These are phyloP conservation scores for Hemibagrus wyckioides DNA, from an alignment of 2,113 vertebrate genomes.

Conservation along the genomic window DNA sequence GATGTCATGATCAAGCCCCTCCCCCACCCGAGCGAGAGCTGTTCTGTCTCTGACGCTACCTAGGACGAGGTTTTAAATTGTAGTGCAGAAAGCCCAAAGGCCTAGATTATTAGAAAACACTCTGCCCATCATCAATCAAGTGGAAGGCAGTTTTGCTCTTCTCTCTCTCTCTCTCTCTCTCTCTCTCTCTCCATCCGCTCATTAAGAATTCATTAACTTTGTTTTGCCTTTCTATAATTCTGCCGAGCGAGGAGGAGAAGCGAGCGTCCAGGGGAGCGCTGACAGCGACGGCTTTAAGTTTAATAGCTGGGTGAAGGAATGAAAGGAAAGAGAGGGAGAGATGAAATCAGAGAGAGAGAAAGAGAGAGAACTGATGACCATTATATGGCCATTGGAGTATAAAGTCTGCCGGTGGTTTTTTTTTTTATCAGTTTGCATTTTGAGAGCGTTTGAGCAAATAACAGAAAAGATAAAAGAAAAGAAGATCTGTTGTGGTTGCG, in stretches of 20 bases:
- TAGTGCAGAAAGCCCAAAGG: conserved; percentile 28
- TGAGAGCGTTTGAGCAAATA: not conserved
- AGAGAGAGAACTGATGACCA: conserved; percentile 7
- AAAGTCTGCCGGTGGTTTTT: not conserved
- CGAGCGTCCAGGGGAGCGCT: conserved; percentile 24
- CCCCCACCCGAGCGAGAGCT: not conserved
- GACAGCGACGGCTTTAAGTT: conserved; percentile 45
- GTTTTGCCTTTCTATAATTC: conserved; percentile 53
- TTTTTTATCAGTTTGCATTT: not conserved
- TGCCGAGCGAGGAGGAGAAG: conserved; percentile 29
- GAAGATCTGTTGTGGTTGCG: not conserved
- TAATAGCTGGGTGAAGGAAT: conserved; percentile 32
- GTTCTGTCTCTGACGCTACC: conserved; percentile 7
- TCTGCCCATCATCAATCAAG: conserved; percentile 49
- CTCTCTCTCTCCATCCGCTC: conserved; percentile 28
- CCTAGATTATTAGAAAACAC: conserved; percentile 51
- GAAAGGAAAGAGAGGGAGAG: not conserved
- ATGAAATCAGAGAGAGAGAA: not conserved
- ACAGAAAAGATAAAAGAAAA: not conserved
- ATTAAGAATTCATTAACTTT: conserved; percentile 57
- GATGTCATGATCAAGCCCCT: not conserved
- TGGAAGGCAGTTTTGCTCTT: conserved; percentile 22
- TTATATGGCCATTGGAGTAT: conserved; percentile 14
- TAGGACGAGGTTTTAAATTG: conserved; percentile 16
- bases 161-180: conserved; percentile 18